These are phyloP conservation scores for Nautilus pompilius DNA, from an alignment of 1,140 invertebrate species.

Conservation along the genomic window DNA sequence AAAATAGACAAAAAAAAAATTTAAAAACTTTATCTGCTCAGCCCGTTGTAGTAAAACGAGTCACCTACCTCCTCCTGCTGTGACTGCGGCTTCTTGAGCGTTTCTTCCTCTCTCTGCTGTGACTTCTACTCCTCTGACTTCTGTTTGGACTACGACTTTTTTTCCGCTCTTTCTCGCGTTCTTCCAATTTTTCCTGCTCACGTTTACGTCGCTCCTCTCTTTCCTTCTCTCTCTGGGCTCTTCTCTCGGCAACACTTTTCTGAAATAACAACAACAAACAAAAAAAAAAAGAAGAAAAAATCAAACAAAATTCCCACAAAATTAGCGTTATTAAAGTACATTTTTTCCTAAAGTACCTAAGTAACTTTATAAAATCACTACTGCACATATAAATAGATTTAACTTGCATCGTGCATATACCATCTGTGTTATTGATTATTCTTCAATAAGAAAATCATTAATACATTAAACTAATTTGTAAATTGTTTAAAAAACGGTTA, in stretches of 20 bases:
- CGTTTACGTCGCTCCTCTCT: constrained; percentile 46
- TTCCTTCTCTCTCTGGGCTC: constrained; percentile 42
- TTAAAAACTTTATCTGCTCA: background rate
- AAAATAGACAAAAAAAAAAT: background rate
- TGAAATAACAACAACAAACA: no score
- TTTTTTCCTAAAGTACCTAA: no score
- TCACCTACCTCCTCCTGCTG: constrained; percentile 10
- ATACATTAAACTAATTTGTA: no score
- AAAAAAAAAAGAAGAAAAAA: no score
- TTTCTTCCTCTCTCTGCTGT: constrained; percentile 17
- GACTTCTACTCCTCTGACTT: constrained; percentile 26
- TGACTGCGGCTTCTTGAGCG: constrained; percentile 12
- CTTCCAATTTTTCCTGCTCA: constrained; percentile 27
- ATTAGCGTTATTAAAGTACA: no score
- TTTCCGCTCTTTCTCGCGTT: constrained; percentile 24
- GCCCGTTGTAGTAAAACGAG: constrained; percentile 7
- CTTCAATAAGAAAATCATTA: no score
- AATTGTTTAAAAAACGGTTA: no score
- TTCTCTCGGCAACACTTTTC: constrained; percentile 40
- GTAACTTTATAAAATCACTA: no score
- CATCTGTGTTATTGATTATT: no score
- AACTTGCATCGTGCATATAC: no score
- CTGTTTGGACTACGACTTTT: constrained; percentile 17
- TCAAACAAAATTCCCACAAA: no score
- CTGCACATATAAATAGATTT: no score